Conservation (phyloP, 1,140 invertebrate genomes). For the Cotesia vestalis region DNA sequence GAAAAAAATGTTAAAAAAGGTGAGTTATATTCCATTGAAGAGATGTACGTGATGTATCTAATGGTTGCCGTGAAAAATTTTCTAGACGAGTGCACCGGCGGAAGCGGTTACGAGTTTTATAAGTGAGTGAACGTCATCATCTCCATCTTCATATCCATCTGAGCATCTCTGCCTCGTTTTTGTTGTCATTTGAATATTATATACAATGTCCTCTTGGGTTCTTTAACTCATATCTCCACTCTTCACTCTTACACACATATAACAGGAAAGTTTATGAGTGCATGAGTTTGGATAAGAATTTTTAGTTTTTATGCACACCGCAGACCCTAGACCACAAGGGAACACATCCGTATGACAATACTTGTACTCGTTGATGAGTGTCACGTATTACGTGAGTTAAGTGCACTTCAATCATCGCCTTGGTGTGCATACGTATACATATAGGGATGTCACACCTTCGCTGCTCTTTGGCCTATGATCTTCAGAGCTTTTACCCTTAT, state of each 20-base stretch:
- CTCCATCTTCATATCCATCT: neutral
- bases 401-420: constrained; percentile 64
- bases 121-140: constrained; percentile 11
- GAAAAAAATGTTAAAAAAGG: too few relatives aligned
- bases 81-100: constrained; percentile 10
- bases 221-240: neutral
- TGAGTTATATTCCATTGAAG: neutral
- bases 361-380: constrained; percentile 30
- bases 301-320: constrained; percentile 16
- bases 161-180: neutral
- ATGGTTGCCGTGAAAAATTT: constrained; percentile 3
- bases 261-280: neutral
- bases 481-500: constrained; percentile 44
- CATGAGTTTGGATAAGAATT: too few relatives aligned
- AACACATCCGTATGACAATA: constrained; percentile 30
- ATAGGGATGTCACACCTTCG: constrained; percentile 51
- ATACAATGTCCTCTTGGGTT: neutral
- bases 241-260: neutral
- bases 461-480: constrained; percentile 54
- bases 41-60: neutral
- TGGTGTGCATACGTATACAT: constrained; percentile 35
- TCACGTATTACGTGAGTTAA: constrained; percentile 56
- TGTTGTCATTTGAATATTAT: constrained; percentile 1
- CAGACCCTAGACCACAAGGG: constrained; percentile 32
- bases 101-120: constrained; percentile 21